A percentile compares a stretch with the other conserved stretches of the same genome.
phyloP scores from a whole-genome alignment of 2,797 vertebrate species.

The Otolemur crassicaudatus region DNA sequence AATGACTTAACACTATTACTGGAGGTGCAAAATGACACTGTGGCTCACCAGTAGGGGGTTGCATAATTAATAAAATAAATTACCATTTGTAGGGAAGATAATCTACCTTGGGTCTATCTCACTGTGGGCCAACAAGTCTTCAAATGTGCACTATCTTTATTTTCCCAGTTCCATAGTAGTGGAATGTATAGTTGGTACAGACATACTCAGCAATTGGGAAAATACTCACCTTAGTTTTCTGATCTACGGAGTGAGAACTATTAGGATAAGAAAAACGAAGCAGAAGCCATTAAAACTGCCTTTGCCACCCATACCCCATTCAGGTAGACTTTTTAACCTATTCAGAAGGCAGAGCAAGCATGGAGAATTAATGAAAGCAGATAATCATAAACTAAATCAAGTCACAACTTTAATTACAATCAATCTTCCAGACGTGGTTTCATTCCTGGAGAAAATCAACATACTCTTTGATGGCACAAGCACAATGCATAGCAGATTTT shows the following conservation, averaged over 20 bases:
- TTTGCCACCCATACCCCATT: neutral
- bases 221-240: neutral
- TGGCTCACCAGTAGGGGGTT: neutral
- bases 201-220: neutral
- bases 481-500: neutral
- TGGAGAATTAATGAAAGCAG: neutral
- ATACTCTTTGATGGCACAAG: neutral
- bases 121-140: neutral
- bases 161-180: neutral
- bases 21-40: neutral
- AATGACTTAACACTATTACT: neutral
- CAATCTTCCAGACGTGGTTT: neutral
- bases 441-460: neutral
- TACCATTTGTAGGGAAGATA: neutral
- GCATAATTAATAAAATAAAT: too few relatives aligned
- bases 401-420: neutral
- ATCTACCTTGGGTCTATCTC: neutral
- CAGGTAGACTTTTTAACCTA: neutral
- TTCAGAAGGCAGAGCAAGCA: neutral
- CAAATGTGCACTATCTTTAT: neutral
- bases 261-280: neutral
- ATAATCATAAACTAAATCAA: neutral
- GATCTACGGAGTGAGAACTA: neutral
- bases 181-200: neutral
- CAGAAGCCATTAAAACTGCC: neutral